phyloP scores from a whole-genome alignment of 1,140 invertebrate genomes.

The Aphidius gifuensis region DNA sequence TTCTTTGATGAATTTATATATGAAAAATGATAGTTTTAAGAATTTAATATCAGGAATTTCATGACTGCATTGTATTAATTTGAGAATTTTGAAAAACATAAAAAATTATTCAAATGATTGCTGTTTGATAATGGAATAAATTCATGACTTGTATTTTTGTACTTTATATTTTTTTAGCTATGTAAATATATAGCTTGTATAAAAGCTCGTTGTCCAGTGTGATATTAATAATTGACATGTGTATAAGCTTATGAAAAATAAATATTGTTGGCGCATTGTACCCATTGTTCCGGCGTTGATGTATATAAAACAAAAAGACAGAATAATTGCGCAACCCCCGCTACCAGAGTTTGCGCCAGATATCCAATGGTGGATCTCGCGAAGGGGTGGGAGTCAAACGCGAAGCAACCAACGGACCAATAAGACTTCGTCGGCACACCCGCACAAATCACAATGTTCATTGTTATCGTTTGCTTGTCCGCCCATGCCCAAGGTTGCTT shows the following conservation, averaged over 20 bases:
- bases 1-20: too few species aligned
- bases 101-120: too few species aligned
- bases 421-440: constrained; percentile 40
- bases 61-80: too few species aligned
- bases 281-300: constrained; percentile 42
- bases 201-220: too few species aligned
- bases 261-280: constrained; percentile 41
- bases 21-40: too few species aligned
- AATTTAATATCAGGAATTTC: too few species aligned
- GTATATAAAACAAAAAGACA: too few species aligned
- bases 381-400: constrained; percentile 32
- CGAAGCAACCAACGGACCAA: constrained; percentile 38
- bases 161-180: too few species aligned
- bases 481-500: constrained; percentile 39
- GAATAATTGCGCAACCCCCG: constrained; percentile 19
- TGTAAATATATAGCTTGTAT: too few species aligned
- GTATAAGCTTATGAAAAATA: background rate
- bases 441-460: constrained; percentile 58
- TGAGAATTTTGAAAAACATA: too few species aligned
- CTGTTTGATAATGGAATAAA: too few species aligned
- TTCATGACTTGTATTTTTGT: too few species aligned
- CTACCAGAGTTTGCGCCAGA: constrained; percentile 1
- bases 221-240: background rate
- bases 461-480: constrained; percentile 51
- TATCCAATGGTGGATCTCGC: constrained; percentile 20